Base-by-base conservation (phyloP, 1,140 invertebrate genomes). In the Dryas iulia region DNA sequence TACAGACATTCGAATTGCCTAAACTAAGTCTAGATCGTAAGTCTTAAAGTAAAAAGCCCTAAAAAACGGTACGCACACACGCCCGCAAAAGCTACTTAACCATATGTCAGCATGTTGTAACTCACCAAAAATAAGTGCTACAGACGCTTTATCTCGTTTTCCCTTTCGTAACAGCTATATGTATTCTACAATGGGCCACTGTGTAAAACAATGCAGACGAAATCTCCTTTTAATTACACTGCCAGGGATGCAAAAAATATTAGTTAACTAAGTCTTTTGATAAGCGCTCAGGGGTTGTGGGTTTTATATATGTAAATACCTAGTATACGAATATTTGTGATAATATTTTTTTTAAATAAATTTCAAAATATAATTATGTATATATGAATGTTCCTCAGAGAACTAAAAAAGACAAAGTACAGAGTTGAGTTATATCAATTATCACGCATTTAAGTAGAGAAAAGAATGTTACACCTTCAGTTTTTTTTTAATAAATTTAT, bases 191-290 rank as follows among this genome's bases (percentile, higher is more conserved):
- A 61, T 53, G 33, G 59, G 25, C 59, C 6, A 47, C 39, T 26
- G 28, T 39, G 53, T 59, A 62, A 64, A 66, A 59, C 31, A 63
- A 64, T 58, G 60, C 33, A 24, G 65, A 12, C 33, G 47, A 68
- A 76, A 73, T 76, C 62, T 75, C 58, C 59, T 73, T 73, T 71
- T 73, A 76, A 76, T 76, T 76, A 72, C 67, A 30, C 73, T 56
- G 52, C 52, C 47, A 61, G 28, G 52, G 59, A 59, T 47, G 39
- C 59, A 57, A 23, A 54, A 54, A 65, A 65, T 47, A 11, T 33
- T 59, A 25, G 57, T 33, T 35, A 35, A 59, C 52, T 56, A 26
- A 33, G 21, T 31, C 28, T 66, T 68, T 60, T 61, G 66, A 60
- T 61, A 59, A 61, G 23, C 58, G 26, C 39, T 61, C 3, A 3